Conservation (phyloP, 2,113 vertebrate genomes). For the Ranitomeya imitator region DNA sequence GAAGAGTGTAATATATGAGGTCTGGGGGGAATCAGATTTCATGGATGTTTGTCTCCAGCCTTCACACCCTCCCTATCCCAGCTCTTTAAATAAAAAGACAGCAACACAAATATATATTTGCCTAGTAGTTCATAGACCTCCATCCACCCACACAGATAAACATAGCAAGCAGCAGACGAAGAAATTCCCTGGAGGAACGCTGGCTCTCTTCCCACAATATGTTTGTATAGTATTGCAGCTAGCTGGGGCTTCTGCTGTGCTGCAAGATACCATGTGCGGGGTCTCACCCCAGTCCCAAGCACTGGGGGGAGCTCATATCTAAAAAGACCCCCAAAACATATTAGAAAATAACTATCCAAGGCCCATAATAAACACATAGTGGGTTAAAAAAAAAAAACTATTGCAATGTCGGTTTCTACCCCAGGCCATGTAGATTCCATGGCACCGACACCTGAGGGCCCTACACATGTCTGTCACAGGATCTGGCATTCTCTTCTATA, state of each 20-base stretch:
- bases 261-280: conserved; percentile 11
- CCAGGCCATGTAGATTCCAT: neutral
- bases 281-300: neutral
- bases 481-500: neutral
- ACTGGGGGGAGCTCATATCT: neutral
- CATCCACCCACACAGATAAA: conserved; percentile 58
- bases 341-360: neutral
- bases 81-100: conserved; percentile 37
- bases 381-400: too few species aligned
- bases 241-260: conserved; percentile 38
- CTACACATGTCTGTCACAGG: neutral
- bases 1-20: conserved; percentile 59
- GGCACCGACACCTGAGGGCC: neutral
- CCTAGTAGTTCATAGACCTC: conserved; percentile 53
- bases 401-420: neutral
- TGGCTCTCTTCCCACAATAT: conserved; percentile 54
- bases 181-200: conserved; percentile 46
- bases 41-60: conserved; percentile 7
- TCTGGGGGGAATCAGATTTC: conserved; percentile 63
- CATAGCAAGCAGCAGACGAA: conserved; percentile 55
- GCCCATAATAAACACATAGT: neutral
- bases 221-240: conserved; percentile 50
- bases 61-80: conserved; percentile 4
- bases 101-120: conserved; percentile 51
- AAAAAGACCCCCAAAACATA: neutral